A percentile compares a stretch with the other conserved stretches of the same genome.
These are phyloP conservation scores for Gasterosteus nipponicus DNA, from an alignment of 2,113 vertebrate genomes.

Conservation along the genomic window DNA sequence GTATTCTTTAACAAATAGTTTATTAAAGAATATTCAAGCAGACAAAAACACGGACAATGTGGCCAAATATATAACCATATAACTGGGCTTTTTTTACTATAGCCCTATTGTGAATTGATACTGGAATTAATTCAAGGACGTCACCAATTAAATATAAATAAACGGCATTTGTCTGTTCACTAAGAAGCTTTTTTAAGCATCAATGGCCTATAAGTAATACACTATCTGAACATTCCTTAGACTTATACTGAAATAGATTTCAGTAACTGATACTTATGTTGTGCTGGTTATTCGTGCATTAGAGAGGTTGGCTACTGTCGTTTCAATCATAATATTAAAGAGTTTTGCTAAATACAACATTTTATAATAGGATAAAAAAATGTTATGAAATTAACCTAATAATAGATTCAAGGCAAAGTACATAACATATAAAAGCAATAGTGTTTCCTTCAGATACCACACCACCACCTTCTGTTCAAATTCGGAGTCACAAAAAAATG, in stretches of 20 bases:
- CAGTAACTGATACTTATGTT: not conserved
- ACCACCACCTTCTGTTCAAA: conserved; percentile 71
- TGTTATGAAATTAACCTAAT: not conserved
- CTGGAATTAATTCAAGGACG: not conserved
- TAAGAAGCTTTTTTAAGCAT: not conserved
- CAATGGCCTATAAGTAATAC: not conserved
- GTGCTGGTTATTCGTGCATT: not conserved
- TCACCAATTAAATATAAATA: not conserved
- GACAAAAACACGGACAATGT: not conserved
- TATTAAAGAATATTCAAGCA: not conserved
- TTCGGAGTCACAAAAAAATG: conserved; percentile 31
- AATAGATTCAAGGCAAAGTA: not conserved
- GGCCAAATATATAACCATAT: not conserved
- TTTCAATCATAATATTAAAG: not conserved
- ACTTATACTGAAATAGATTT: not conserved
- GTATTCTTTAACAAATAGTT: not conserved
- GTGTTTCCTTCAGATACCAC: conserved; percentile 34
- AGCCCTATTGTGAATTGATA: too few species aligned
- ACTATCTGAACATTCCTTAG: not conserved
- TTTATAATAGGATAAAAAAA: not conserved
- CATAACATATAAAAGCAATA: not conserved
- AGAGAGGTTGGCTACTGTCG: not conserved
- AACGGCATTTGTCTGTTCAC: not conserved
- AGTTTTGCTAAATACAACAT: not conserved
- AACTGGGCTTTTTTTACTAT: not conserved